phyloP scores from a whole-genome alignment of 2,888 invertebrate species.

The Aspidapion aeneum region DNA sequence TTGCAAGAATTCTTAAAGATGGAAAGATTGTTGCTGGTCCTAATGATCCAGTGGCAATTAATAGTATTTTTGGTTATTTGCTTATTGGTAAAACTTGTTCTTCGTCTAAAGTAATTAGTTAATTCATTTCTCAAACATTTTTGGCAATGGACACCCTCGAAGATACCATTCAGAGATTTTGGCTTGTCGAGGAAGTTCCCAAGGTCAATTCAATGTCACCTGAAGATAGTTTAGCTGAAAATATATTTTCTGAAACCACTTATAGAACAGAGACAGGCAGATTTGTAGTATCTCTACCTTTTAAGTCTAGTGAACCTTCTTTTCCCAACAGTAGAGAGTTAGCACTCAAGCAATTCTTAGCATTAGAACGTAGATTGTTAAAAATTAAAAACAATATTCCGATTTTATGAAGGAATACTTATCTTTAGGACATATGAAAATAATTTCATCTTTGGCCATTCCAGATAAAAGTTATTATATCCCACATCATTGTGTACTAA shows the following conservation, averaged over 20 bases:
- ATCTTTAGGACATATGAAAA: background rate
- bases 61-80: background rate
- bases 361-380: background rate
- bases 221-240: background rate
- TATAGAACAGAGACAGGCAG: background rate
- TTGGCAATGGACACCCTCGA: background rate
- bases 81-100: background rate
- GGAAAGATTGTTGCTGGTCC: background rate
- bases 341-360: slow-evolving; percentile 1
- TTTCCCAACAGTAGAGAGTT: background rate
- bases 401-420: slow-evolving; percentile 2
- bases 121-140: background rate
- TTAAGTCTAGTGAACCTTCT: background rate
- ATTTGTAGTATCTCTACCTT: slow-evolving; percentile 1
- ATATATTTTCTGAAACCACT: background rate
- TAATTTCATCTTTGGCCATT: background rate
- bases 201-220: background rate
- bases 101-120: background rate
- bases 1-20: background rate
- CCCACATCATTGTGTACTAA: too few relatives aligned
- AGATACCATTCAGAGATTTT: background rate
- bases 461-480: slow-evolving; percentile 3
- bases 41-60: background rate
- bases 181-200: background rate
- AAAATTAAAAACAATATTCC: slow-evolving; percentile 2